Percentiles rank a stretch among this genome's conserved stretches.
Evolutionary conservation across 1,140 invertebrate species (phyloP).

Genomic region (Leptinotarsa defecta): DNA sequence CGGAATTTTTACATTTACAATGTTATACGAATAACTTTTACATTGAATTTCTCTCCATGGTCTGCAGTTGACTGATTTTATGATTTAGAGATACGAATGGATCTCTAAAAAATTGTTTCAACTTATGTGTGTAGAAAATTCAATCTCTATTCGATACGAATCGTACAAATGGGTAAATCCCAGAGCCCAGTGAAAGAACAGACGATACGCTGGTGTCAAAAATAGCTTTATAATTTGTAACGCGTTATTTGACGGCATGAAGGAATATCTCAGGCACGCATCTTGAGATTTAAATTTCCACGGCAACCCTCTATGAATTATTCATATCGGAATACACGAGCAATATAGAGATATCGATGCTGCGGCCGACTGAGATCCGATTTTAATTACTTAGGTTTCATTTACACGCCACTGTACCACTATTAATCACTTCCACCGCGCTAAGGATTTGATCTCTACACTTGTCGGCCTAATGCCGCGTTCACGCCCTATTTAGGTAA

Average conservation of each 20-base stretch:
- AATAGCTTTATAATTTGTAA: conserved; percentile 22
- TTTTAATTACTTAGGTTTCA: conserved; percentile 20
- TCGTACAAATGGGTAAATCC: no score
- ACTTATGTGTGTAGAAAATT: no score
- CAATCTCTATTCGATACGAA: no score
- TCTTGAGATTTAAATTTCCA: conserved; percentile 26
- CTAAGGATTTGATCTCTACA: conserved; percentile 18
- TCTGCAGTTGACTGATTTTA: no score
- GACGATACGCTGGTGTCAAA: conserved; percentile 9
- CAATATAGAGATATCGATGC: conserved; percentile 29
- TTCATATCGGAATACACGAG: conserved; percentile 22
- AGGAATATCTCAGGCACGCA: conserved; percentile 20
- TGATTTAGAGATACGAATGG: no score
- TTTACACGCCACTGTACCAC: conserved; percentile 17
- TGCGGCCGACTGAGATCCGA: conserved; percentile 8
- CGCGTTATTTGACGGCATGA: conserved; percentile 20
- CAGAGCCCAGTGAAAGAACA: no score
- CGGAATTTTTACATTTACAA: no score
- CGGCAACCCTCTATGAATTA: conserved; percentile 18
- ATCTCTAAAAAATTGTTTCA: no score
- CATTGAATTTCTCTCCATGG: no score
- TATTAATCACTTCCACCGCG: conserved; percentile 1
- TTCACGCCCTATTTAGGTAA: conserved; percentile 13
- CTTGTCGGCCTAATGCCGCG: conserved; percentile 13
- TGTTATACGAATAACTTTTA: no score